phyloP scores from a whole-genome alignment of 2,888 invertebrate genomes.

The Epistrophe grossulariae region DNA sequence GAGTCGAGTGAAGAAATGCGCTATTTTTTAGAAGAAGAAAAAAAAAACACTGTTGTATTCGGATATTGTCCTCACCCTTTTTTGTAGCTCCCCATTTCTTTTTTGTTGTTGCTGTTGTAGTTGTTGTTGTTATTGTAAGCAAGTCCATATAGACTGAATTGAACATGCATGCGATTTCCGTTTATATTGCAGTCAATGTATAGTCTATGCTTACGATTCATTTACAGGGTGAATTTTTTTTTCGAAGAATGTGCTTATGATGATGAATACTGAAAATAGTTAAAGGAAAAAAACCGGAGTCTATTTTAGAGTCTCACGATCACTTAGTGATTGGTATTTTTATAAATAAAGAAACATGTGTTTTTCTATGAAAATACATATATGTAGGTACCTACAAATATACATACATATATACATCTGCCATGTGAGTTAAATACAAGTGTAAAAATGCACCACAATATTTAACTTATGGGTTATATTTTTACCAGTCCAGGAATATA shows the following conservation, averaged over 20 bases:
- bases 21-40: constrained; percentile 61
- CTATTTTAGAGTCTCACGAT: constrained; percentile 62
- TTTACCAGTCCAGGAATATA: neutral
- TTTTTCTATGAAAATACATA: neutral
- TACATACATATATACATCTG: neutral
- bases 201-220: constrained; percentile 13
- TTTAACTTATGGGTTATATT: neutral
- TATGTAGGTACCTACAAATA: too few species aligned
- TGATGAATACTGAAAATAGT: constrained; percentile 23
- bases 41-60: constrained; percentile 53
- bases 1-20: constrained; percentile 69
- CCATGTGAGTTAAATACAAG: neutral
- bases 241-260: constrained; percentile 6
- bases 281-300: constrained; percentile 25
- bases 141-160: constrained; percentile 48
- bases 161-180: constrained; percentile 57
- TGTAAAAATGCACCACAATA: neutral
- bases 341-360: neutral
- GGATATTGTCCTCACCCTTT: constrained; percentile 36
- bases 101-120: too few species aligned
- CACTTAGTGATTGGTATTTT: constrained; percentile 48
- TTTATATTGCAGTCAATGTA: constrained; percentile 33
- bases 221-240: constrained; percentile 49
- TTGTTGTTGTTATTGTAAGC: constrained; percentile 21
- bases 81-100: constrained; percentile 10